A percentile compares a stretch with the other conserved stretches of the same genome.
Evolutionary conservation across 2,113 vertebrate species (phyloP).

Genomic region (Hypomesus transpacificus): DNA sequence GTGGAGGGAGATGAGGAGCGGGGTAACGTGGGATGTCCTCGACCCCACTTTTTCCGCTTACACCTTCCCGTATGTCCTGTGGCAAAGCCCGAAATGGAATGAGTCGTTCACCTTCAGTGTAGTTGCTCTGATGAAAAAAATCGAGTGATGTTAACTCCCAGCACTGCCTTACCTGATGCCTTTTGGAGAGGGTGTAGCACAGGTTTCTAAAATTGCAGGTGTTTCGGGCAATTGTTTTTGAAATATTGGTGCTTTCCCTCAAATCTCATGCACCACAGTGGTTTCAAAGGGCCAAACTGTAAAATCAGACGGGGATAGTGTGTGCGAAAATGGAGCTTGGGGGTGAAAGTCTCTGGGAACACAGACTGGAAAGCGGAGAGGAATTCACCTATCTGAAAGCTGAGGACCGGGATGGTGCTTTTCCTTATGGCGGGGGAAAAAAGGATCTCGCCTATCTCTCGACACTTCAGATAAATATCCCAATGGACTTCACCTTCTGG

Average conservation of each 20-base stretch:
- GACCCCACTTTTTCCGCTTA: not conserved
- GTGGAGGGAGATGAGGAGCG: no score
- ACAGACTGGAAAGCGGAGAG: no score
- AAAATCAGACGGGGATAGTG: conserved; percentile 7
- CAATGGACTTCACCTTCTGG: conserved; percentile 13
- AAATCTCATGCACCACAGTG: no score
- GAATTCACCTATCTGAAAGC: no score
- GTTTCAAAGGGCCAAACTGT: no score
- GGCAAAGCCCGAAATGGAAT: conserved; percentile 8
- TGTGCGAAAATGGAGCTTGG: conserved; percentile 15
- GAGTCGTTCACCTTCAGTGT: not conserved
- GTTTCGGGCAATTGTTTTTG: not conserved
- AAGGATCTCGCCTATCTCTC: conserved; percentile 17
- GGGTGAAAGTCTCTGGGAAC: conserved; percentile 11
- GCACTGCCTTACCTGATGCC: conserved; percentile 15
- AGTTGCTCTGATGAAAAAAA: not conserved
- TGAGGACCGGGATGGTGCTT: no score
- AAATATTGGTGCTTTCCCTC: no score
- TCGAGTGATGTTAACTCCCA: conserved; percentile 13
- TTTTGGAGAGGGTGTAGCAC: no score
- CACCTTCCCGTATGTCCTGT: not conserved
- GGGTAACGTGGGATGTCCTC: no score
- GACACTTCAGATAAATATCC: conserved; percentile 26
- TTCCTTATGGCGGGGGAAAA: no score
- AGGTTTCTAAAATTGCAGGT: conserved; percentile 12